phyloP scores from a whole-genome alignment of 2,797 vertebrate species.

The Premnoplex brunnescens region DNA sequence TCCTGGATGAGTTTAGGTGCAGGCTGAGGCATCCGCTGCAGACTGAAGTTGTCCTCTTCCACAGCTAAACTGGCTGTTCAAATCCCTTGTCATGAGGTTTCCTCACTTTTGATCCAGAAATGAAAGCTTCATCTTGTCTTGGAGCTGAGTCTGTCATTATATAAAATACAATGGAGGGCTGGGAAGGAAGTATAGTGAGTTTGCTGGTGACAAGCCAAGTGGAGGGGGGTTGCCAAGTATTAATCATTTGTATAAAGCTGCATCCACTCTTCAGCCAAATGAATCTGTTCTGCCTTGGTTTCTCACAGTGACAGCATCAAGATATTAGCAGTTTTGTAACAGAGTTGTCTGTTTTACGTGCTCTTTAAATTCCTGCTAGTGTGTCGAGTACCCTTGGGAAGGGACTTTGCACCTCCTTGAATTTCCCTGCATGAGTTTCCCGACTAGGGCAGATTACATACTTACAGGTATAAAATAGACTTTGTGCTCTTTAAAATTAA shows the following conservation, averaged over 20 bases:
- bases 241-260: slow-evolving; percentile 60
- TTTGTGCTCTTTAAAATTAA: slow-evolving; percentile 3
- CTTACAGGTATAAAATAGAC: neutral
- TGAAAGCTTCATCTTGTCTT: slow-evolving; percentile 18
- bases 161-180: slow-evolving; percentile 43
- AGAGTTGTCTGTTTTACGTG: slow-evolving; percentile 2
- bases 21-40: neutral
- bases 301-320: slow-evolving; percentile 50
- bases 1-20: neutral
- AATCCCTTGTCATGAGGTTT: neutral
- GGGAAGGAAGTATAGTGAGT: slow-evolving; percentile 55
- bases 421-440: neutral
- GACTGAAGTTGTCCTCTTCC: neutral
- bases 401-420: neutral
- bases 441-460: neutral
- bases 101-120: neutral
- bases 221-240: slow-evolving; percentile 54
- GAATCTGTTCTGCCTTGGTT: slow-evolving; percentile 53
- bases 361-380: neutral
- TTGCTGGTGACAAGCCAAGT: slow-evolving; percentile 51
- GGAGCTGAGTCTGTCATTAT: neutral
- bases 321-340: neutral
- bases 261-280: slow-evolving; percentile 53
- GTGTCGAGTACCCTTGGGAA: neutral
- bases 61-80: neutral